Evolutionary conservation across 2,888 invertebrate species (phyloP), one percentile per base, ranked within the genome.

Genomic region (Onchidella celtica): DNA sequence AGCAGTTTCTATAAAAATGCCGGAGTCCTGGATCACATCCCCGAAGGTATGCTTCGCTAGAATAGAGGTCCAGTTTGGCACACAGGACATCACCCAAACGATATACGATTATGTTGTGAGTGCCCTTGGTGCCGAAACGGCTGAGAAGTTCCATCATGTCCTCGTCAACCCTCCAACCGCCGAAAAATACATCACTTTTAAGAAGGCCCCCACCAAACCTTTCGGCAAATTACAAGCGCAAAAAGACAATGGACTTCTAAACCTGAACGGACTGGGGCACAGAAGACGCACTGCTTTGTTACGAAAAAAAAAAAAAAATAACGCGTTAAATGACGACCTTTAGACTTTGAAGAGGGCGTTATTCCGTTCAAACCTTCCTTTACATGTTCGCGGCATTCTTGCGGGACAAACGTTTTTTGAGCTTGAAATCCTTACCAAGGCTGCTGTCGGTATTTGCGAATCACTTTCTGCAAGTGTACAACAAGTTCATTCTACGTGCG

Each of bases 51-150:
- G n/a, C n/a, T n/a, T n/a, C n/a, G n/a, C n/a, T n/a, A n/a, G n/a
- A n/a, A n/a, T n/a, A n/a, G n/a, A n/a, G n/a, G n/a, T n/a, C n/a
- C n/a, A n/a, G 61, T 78, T 77, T 70, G 47, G 63, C 34, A 70
- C 61, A n/a, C 57, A 61, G 40, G 27, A 29, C 24, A 79, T 79
- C 47, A 47, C n/a, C 1, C 72, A 79, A 47, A 63, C 78, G 17
- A 79, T 72, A 57, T 79, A 61, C 24, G 79, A 79, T 34, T 40
- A 78, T 21, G 59, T 78, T n/a, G 78, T 78, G 24, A 78, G 78
- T 70, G 14, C 78, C n/a, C 36, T 78, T 2, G 78, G 70, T 29
- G 55, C 59, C 34, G 61, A 78, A 32, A 69, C 78, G 21, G 70
- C 69, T 24, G 70, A 78, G 36, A 70, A 78, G 3, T 24, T 78